phyloP scores from a whole-genome alignment of 2,113 vertebrate species.

The Cyrtonyx montezumae region DNA sequence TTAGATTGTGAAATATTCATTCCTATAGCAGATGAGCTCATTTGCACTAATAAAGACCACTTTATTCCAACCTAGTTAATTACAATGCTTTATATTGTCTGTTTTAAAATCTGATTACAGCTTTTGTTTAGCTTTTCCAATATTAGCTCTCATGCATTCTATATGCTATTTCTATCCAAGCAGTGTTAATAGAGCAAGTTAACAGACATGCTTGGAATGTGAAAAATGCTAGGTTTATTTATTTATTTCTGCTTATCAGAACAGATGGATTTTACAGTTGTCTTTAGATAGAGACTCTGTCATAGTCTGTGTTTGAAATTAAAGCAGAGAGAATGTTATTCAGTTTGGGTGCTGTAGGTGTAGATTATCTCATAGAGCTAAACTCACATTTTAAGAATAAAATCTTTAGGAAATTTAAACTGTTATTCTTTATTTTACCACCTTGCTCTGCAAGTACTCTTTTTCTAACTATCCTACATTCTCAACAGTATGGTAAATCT shows the following conservation, averaged over 20 bases:
- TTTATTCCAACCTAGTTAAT: constrained; percentile 60
- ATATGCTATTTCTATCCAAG: constrained; percentile 46
- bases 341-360: not conserved
- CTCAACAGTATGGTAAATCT: not conserved
- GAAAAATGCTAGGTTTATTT: constrained; percentile 17
- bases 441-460: not conserved
- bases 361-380: not conserved
- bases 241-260: constrained; percentile 16
- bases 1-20: constrained; percentile 72
- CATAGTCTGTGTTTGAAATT: not conserved
- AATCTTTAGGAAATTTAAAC: not conserved
- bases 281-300: not conserved
- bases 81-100: constrained; percentile 59
- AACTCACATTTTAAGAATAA: not conserved
- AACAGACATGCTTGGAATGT: constrained; percentile 53
- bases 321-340: not conserved
- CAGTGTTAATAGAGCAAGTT: constrained; percentile 44
- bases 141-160: constrained; percentile 26
- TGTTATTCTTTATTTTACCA: not conserved
- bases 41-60: constrained; percentile 64
- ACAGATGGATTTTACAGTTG: constrained; percentile 39
- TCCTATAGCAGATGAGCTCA: constrained; percentile 51
- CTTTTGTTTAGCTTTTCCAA: constrained; percentile 63
- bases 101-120: constrained; percentile 66
- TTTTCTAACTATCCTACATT: not conserved